These are phyloP conservation scores for Yponomeuta malinellus DNA, from an alignment of 2,888 invertebrate genomes.

Conservation along the genomic window DNA sequence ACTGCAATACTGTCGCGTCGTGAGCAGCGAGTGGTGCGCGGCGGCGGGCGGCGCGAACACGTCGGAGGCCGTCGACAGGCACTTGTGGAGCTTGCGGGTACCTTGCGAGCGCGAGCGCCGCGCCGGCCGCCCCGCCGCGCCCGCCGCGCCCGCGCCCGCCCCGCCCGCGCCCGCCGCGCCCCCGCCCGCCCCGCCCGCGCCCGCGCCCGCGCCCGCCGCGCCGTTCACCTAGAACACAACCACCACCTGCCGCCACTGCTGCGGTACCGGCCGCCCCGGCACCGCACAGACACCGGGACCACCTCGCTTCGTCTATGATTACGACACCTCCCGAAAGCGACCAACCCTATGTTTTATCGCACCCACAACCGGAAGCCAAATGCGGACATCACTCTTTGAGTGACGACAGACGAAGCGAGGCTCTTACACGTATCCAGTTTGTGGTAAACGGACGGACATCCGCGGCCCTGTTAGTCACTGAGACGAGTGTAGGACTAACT, in stretches of 20 bases:
- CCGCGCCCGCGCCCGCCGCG: slow-evolving; percentile 35
- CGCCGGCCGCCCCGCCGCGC: slow-evolving; percentile 56
- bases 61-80: slow-evolving; percentile 91
- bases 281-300: not conserved
- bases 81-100: slow-evolving; percentile 95
- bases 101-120: slow-evolving; percentile 96
- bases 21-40: slow-evolving; percentile 82
- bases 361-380: too few species aligned
- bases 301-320: not conserved
- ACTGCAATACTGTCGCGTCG: slow-evolving; percentile 95
- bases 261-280: slow-evolving; percentile 16
- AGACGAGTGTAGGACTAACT: not conserved
- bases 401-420: not conserved
- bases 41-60: slow-evolving; percentile 80
- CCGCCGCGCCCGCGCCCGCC: slow-evolving; percentile 73
- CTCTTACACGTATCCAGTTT: not conserved
- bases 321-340: too few species aligned
- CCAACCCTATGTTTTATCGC: too few species aligned
- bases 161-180: slow-evolving; percentile 33
- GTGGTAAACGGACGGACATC: not conserved
- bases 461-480: not conserved
- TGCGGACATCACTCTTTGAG: not conserved
- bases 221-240: slow-evolving; percentile 48
- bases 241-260: slow-evolving; percentile 8
- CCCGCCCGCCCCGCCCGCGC: slow-evolving; percentile 71